These are phyloP conservation scores for Distichodus sexfasciatus DNA, from an alignment of 2,797 vertebrate genomes.

Conservation along the genomic window DNA sequence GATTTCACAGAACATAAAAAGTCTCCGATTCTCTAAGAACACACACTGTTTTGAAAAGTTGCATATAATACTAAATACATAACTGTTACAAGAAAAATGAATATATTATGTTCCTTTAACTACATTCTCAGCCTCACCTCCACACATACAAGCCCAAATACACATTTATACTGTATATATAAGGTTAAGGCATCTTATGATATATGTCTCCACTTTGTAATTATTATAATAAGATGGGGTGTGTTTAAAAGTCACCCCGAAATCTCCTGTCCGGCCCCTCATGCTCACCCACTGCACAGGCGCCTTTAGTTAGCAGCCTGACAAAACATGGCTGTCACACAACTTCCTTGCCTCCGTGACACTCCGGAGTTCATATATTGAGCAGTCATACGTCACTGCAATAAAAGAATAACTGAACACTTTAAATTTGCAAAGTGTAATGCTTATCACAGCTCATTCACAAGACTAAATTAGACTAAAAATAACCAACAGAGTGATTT, in stretches of 20 bases:
- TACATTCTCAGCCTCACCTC: no score
- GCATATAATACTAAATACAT: no score
- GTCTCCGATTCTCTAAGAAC: no score
- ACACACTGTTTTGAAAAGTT: no score
- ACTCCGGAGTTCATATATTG: constrained; percentile 5
- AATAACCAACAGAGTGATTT: no score
- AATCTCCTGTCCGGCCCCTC: constrained; percentile 20
- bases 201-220: constrained; percentile 13
- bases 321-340: constrained; percentile 36
- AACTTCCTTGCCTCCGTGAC: constrained; percentile 15
- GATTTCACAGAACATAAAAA: no score
- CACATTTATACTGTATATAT: no score
- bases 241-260: constrained; percentile 26
- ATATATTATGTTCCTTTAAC: no score
- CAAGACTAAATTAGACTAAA: not conserved
- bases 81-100: no score
- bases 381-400: constrained; percentile 6
- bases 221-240: not conserved
- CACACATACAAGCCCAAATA: no score
- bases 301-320: constrained; percentile 27
- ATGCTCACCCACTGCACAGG: constrained; percentile 22
- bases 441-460: not conserved
- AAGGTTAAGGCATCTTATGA: no score
- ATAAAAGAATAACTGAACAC: constrained; percentile 4
- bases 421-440: not conserved